Base-by-base conservation (phyloP, 2,888 invertebrate species). In the Eupithecia exiguata region DNA sequence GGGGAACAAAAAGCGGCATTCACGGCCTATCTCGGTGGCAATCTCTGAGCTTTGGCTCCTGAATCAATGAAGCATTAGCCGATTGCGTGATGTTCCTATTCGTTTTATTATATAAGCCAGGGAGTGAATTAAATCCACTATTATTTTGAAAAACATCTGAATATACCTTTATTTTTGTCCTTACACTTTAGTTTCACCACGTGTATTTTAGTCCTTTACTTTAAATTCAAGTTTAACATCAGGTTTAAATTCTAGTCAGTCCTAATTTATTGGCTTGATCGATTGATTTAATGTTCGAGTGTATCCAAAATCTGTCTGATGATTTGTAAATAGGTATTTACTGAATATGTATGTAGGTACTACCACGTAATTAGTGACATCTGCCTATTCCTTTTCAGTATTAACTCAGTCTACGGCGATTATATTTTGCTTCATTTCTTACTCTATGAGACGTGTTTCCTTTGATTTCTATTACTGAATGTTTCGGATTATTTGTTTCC, bases 1-100 rank as follows among this genome's bases (percentile, higher is more conserved):
- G 75, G 71, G 74, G 74, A 79, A 79, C 77, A 80, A 80, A 80
- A 80, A 78, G 75, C 66, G 71, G 72, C 77, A 78, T 79, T 80
- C 79, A 78, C 77, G 71, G 74, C 72, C 74, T 78, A 79, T 79
- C 79, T 78, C 76, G 49, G 73, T 66, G 75, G 77, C 77, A 80
- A 80, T 79, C 79, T 77, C 72, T 70, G 75, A 73, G 76, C 77
- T 74, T 74, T 75, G 75, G 72, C 68, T 49, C 69, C 63, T 38
- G 77, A 80, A 76, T 77, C 78, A 69, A 80, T 78, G 74, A 75
- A 63, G 77, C 77, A 78, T 75, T 80, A 80, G 77, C 68, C 71
- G 70, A 78, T 80, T 78, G 80, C 71, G 72, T 77, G 76, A 68
- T 66, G 70, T 73, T 76, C 30, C 68, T 49, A 71, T 68, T 69